Evolutionary conservation across 2,113 vertebrate species (phyloP), one percentile per base, ranked within the genome.

Genomic region (Nannospalax galili): DNA sequence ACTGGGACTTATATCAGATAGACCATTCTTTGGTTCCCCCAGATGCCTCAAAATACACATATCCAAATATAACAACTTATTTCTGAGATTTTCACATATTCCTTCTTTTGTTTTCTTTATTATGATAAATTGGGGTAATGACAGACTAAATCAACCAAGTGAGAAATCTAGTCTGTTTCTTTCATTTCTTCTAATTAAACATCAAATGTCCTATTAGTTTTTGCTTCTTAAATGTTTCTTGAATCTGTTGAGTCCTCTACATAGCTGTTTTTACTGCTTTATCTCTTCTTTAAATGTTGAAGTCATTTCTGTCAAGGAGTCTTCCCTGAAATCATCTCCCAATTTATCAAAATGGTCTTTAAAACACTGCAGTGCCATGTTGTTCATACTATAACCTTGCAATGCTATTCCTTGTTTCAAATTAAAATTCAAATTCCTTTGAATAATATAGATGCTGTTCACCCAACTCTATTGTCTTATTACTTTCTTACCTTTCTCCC

Each of bases 361-460:
- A 64, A 86, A 85, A 91, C 78, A 64, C 64, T 20, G 48, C 48
- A 37, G 74, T 75, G 60, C 11, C 35, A 26, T 72, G 17, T 69
- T 88, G 77, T 9, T 92, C 40, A n/a, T 79, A n/a, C n/a, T 81
- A 84, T 35, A 92, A 4, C 69, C 35, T 16, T 72, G n/a, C 35
- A 72, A 35, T 45, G 72, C 69, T 82, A 88, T 37, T 26, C 30
- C 28, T 77, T 84, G 3, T 92, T 92, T 95, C 62, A 89, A 40
- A 95, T 82, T 72, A 92, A 84, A 70, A 77, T 81, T 77, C 78
- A 72, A 19, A 88, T 64, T 84, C n/a, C 58, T 73, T 40, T 24
- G 7, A 81, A 87, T n/a, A 37, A 35, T 65, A 56, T 58, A 65
- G 67, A 40, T 79, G 77, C 56, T 93, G 56, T 89, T 26, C 75